Base-by-base conservation (phyloP, 2,888 invertebrate species). In the Microplitis deprimator region DNA sequence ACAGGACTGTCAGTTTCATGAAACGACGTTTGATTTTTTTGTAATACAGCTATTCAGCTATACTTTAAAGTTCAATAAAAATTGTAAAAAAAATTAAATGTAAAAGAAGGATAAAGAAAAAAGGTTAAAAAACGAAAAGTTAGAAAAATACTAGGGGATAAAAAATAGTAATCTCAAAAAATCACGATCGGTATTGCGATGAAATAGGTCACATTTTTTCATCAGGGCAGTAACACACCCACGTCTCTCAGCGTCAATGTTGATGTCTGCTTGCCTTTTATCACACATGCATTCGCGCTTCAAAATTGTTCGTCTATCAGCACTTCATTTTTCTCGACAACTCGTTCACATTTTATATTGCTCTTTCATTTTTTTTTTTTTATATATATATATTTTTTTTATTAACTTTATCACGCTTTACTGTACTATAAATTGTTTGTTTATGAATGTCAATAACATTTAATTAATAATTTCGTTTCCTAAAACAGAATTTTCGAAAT, bases 211-310 rank as follows among this genome's bases (percentile, higher is more conserved):
- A 73, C 59, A 60, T 71, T 71, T 71, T 77, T 72, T 70, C 67
- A 76, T 41, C 67, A 50, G 50, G 50, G 50, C 50, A 50, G 50
- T 50, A 50, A 50, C 50, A 50, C 50, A 50, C 50, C 50, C 50
- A 50, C 50, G 13, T 50, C 50, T 50, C 50, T 50, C 50, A 13
- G 50, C 50, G 76, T 77, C 74, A 64, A 72, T 79, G 72, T 77
- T 78, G 77, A 76, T 81, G 75, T 73, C 77, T 75, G 79, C 79
- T 78, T 79, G 76, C 76, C 78, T 78, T 81, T 80, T 81, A 80
- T 80, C 80, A 78, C 80, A 69, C 59, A 72, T 60, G 77, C 78
- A 80, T 80, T 80, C 77, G 73, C 76, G 73, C 78, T 77, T 77
- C 74, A 81, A 81, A 80, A 81, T 81, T 78, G 79, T 80, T 77